Conservation (phyloP, 2,797 vertebrate genomes). For the Lacerta agilis region DNA sequence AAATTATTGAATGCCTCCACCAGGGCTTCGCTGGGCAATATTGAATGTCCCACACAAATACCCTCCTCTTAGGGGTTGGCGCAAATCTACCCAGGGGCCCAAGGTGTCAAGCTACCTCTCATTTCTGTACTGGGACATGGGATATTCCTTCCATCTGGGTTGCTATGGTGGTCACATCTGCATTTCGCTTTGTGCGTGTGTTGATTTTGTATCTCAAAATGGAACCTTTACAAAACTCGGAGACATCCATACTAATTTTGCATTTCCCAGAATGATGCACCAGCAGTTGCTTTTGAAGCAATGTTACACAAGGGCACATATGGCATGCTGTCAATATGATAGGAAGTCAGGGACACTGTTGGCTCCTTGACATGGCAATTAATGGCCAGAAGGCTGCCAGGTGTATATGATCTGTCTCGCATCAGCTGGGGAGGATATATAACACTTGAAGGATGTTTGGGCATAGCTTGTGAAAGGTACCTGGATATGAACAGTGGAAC, state of each 20-base stretch:
- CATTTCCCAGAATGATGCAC: not conserved
- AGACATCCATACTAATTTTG: not conserved
- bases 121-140: no score
- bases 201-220: not conserved
- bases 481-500: not conserved
- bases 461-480: slow-evolving; percentile 31
- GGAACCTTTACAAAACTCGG: not conserved
- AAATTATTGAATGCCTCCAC: no score
- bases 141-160: no score
- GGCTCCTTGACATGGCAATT: not conserved
- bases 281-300: not conserved
- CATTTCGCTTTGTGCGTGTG: no score
- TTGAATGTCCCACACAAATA: no score
- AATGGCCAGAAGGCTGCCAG: not conserved
- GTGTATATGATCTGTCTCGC: not conserved
- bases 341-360: not conserved
- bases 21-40: no score
- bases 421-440: not conserved
- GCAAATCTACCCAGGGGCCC: no score
- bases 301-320: not conserved
- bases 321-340: not conserved
- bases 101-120: no score
- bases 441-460: slow-evolving; percentile 17
- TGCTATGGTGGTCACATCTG: no score
- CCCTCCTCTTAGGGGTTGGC: no score